Base-by-base conservation (phyloP, 2,888 invertebrate genomes). In the Ichneumoninae sp. region DNA sequence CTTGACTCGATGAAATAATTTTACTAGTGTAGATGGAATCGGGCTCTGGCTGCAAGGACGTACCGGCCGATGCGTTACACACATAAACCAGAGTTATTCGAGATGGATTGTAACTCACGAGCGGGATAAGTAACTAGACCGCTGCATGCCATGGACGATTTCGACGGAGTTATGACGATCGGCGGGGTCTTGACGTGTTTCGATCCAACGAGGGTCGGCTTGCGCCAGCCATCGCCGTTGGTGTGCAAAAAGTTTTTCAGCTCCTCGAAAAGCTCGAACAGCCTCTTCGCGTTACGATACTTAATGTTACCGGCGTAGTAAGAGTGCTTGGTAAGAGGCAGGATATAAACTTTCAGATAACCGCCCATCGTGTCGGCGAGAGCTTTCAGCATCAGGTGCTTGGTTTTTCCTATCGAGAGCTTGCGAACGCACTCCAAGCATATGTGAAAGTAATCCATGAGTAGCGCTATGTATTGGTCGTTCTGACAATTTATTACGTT, bases 241-340 rank as follows among this genome's bases (percentile, higher is more conserved):
- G 95, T 96, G 19, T 94, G 92, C 85, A 96, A 90, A 87, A 94
- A 95, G 76, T 91, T 92, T 89, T 95, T 96, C 8, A 96, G 89
- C 85, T 96, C 95, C 1, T 95, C 94, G 88, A 95, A 95, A 7
- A 96, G 94, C 63, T 95, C 93, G 83, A 95, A 95, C 0, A 96
- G 90, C 88, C 94, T 95, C n/a, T 94, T 89, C 30, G 95, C 95
- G 68, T 95, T 95, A 0, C 94, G 91, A 89, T 95, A 95, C 57
- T 95, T 94, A 0, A 96, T 93, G 13, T 94, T 94, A 0, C 96
- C 96, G 5, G 95, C 95, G 87, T 96, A 96, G 92, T 95, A 96
- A 0, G 95, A 94, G 68, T 95, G 94, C 88, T 95, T 95, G 0
- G 95, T 95, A 0, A 95, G 91, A 0, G 96, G 96, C 13, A 96